These are phyloP conservation scores for Delichon dasypus DNA, from an alignment of 2,797 vertebrate genomes.

Conservation along the genomic window DNA sequence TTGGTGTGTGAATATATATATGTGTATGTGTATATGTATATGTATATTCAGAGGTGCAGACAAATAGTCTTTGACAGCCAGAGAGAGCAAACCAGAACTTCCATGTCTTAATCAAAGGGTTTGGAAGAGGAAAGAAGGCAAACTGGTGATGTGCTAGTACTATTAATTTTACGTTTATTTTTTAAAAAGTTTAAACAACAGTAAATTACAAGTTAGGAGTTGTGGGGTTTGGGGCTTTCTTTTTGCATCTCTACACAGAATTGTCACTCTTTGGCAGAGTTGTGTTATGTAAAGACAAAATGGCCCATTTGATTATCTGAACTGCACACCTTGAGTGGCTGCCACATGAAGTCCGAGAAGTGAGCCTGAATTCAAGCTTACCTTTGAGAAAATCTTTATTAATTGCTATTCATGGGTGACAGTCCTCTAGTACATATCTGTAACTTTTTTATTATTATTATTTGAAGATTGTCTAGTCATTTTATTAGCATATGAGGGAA, in stretches of 20 bases:
- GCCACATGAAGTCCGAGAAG: not conserved
- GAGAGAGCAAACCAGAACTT: not conserved
- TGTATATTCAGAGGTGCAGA: not conserved
- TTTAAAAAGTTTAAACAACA: not conserved
- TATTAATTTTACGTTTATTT: not conserved
- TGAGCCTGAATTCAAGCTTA: not conserved
- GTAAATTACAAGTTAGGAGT: not conserved
- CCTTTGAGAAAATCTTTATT: not conserved
- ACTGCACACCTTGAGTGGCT: not conserved
- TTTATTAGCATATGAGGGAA: not conserved
- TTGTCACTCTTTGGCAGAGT: not conserved
- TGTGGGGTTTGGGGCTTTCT: not conserved
- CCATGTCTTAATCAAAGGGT: not conserved
- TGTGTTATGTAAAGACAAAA: not conserved
- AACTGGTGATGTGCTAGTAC: not conserved
- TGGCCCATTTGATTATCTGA: accelerated
- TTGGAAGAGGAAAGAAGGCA: not conserved
- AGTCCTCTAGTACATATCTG: not conserved
- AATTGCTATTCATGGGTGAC: not conserved
- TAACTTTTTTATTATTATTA: not conserved
- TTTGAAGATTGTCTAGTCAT: not conserved
- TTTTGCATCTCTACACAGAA: not conserved
- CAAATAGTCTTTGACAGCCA: not conserved
- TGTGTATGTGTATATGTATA: accelerated
- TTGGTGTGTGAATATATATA: accelerated